Base-by-base conservation (phyloP, 1,140 invertebrate genomes). In the Drosophila mayri region DNA sequence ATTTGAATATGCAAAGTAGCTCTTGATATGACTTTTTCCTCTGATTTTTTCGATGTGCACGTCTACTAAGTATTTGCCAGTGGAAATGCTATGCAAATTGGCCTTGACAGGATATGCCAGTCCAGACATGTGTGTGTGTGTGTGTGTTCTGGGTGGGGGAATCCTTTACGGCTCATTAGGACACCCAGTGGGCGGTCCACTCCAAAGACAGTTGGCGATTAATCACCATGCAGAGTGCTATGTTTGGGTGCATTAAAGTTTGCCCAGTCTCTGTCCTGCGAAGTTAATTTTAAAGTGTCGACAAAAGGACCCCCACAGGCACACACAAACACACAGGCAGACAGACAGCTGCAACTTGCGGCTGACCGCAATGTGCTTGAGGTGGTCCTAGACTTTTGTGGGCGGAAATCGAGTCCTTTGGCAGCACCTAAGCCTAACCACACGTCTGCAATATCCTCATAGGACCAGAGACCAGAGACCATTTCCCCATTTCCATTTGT, bases 201-300 rank as follows among this genome's bases (percentile, higher is more conserved):
- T 54, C 32, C 2, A 54, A 38, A 22, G 37, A 52, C 25, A 75
- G 61, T 30, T 25, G 54, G 40, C 54, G 52, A 76, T 58, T 76
- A 66, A 76, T 76, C 61, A 76, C 30, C 25, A n/a, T 16, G 37
- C 5, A 28, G 18, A 55, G 37, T 25, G 28, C 37, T 43, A 49
- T 55, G 28, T 43, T 63, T 49, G 44, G 32, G 44, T 35, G 54
- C 67, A 71, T 60, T 64, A 63, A 66, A 80, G 70, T 46, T 58
- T 41, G 20, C 68, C 25, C 50, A 25, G 25, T 60, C 63, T 54
- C 73, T 54, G 44, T 58, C 52, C 71, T 67, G 68, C 64, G 62
- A 55, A 72, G 72, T 90, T 84, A 77, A 87, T 87, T 87, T 87
- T 78, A 55, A 71, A 85, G 64, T 81, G 73, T 59, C 76, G 75